phyloP scores from a whole-genome alignment of 2,888 invertebrate genomes.

The Mimas tiliae region DNA sequence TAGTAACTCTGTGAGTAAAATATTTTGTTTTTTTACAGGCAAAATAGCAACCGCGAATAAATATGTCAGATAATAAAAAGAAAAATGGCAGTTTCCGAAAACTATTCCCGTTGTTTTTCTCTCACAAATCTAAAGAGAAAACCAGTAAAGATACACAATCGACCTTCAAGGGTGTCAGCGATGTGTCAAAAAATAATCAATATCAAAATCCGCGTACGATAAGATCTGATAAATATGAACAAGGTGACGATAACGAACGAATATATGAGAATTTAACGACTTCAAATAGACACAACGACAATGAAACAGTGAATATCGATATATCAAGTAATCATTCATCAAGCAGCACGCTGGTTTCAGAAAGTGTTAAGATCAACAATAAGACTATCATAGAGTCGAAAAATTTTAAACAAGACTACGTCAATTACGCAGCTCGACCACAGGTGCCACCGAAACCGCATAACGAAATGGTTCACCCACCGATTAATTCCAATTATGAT shows the following conservation, averaged over 20 bases:
- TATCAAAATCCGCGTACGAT: constrained; percentile 66
- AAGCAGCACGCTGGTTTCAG: constrained; percentile 73
- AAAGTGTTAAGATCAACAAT: constrained; percentile 53
- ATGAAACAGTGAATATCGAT: constrained; percentile 49
- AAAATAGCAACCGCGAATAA: constrained; percentile 28
- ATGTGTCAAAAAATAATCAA: constrained; percentile 57
- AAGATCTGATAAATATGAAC: constrained; percentile 51
- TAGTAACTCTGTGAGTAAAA: neutral
- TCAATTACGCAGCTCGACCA: constrained; percentile 59
- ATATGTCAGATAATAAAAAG: constrained; percentile 70
- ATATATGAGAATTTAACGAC: constrained; percentile 74
- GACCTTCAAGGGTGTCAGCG: constrained; percentile 46
- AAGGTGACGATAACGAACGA: constrained; percentile 57
- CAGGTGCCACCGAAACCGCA: constrained; percentile 63
- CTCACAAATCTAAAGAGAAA: constrained; percentile 67
- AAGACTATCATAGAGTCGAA: constrained; percentile 8
- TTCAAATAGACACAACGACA: constrained; percentile 46
- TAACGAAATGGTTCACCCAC: constrained; percentile 46
- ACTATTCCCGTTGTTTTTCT: constrained; percentile 71
- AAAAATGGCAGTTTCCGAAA: constrained; percentile 70
- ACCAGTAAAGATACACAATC: constrained; percentile 42
- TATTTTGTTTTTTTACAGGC: constrained; percentile 8
- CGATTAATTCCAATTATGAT: constrained; percentile 39
- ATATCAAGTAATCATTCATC: constrained; percentile 67
- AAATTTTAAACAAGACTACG: constrained; percentile 42